phyloP scores from a whole-genome alignment of 2,888 invertebrate genomes.

The Morpho achilles region DNA sequence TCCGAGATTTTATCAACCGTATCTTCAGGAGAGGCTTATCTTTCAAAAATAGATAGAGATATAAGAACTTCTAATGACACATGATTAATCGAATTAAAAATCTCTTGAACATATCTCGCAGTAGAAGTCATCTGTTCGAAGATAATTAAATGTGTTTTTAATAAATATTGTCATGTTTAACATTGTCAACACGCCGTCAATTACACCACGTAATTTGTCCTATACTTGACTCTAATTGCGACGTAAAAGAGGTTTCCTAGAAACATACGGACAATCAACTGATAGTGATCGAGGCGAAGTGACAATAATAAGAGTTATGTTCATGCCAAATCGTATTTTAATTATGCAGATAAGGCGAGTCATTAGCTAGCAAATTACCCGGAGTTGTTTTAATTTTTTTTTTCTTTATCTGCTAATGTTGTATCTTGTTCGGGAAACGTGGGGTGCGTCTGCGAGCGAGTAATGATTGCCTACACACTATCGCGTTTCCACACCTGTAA shows the following conservation, averaged over 20 bases:
- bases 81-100: background rate
- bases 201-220: conserved; percentile 20
- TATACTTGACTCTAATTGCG: conserved; percentile 45
- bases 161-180: conserved; percentile 11
- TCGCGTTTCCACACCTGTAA: too few relatives aligned
- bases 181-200: conserved; percentile 15
- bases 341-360: conserved; percentile 67
- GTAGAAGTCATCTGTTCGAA: background rate
- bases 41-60: background rate
- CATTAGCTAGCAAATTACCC: conserved; percentile 73
- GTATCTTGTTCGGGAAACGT: conserved; percentile 64
- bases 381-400: conserved; percentile 62
- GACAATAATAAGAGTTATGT: conserved; percentile 49
- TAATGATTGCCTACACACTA: background rate
- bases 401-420: conserved; percentile 65
- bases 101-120: too few relatives aligned
- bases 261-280: conserved; percentile 42
- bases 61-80: background rate
- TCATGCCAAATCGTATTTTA: conserved; percentile 75
- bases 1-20: too few relatives aligned
- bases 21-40: too few relatives aligned
- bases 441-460: conserved; percentile 31
- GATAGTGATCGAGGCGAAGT: conserved; percentile 58
- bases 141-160: background rate
- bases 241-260: conserved; percentile 37